Conservation (phyloP, 2,888 invertebrate species). For the Stenurella melanura region DNA sequence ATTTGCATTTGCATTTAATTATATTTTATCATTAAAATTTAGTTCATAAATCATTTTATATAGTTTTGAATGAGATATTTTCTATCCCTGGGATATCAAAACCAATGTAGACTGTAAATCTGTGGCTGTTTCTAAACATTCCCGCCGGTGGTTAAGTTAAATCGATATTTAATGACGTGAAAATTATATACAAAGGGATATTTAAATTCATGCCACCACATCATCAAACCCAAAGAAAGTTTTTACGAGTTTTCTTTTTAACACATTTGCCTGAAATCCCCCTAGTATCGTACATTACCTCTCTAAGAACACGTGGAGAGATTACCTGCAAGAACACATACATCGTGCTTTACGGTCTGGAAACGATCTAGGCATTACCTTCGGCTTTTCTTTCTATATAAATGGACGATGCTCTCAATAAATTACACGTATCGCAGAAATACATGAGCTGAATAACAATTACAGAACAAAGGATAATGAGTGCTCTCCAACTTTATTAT, state of each 20-base stretch:
- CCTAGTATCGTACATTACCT: slow-evolving; percentile 64
- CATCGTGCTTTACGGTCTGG: slow-evolving; percentile 65
- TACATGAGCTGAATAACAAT: slow-evolving; percentile 35
- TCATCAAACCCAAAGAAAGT: slow-evolving; percentile 51
- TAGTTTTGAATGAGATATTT: too few species aligned
- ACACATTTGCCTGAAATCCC: slow-evolving; percentile 61
- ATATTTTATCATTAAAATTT: too few species aligned
- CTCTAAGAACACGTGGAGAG: slow-evolving; percentile 63
- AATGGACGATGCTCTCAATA: slow-evolving; percentile 43
- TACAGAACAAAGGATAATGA: slow-evolving; percentile 30
- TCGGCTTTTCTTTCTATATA: slow-evolving; percentile 52
- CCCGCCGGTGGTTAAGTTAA: neutral
- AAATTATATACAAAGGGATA: slow-evolving; percentile 23
- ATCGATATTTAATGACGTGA: slow-evolving; percentile 33
- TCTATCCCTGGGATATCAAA: too few species aligned
- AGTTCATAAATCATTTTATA: too few species aligned
- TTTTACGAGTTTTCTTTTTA: slow-evolving; percentile 57
- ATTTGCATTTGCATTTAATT: too few species aligned
- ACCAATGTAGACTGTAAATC: too few species aligned
- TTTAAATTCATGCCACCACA: slow-evolving; percentile 37
- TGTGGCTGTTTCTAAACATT: slow-evolving; percentile 6
- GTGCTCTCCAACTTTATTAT: slow-evolving; percentile 17
- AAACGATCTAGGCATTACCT: slow-evolving; percentile 63
- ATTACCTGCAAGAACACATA: slow-evolving; percentile 62
- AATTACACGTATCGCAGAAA: slow-evolving; percentile 24